These are phyloP conservation scores for Cyclina sinensis DNA, from an alignment of 1,140 invertebrate genomes.

Conservation along the genomic window DNA sequence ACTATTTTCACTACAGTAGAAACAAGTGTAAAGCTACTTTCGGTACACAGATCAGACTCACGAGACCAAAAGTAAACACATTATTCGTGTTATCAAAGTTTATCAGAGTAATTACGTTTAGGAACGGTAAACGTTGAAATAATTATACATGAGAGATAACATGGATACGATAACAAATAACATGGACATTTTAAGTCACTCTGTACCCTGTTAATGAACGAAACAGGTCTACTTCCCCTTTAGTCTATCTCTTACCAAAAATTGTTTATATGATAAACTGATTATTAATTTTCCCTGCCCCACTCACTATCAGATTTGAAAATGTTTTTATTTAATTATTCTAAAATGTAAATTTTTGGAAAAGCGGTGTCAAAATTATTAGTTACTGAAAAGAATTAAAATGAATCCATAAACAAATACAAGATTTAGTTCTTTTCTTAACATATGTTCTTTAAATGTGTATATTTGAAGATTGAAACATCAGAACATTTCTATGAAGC, in stretches of 20 bases:
- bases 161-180: neutral
- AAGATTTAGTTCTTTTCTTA: too few species aligned
- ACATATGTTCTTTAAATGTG: too few species aligned
- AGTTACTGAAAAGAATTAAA: too few species aligned
- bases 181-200: neutral
- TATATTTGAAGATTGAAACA: too few species aligned
- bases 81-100: neutral
- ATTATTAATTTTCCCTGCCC: too few species aligned
- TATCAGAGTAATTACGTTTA: slow-evolving; percentile 9
- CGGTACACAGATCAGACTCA: neutral
- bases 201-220: neutral
- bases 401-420: too few species aligned
- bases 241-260: neutral
- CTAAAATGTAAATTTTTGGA: too few species aligned
- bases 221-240: neutral
- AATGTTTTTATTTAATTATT: neutral
- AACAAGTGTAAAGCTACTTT: neutral
- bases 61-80: neutral
- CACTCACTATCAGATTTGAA: neutral
- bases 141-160: neutral
- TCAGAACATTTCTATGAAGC: too few species aligned
- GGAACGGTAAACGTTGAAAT: neutral
- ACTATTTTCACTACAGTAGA: neutral
- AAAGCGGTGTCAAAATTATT: too few species aligned
- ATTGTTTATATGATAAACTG: too few species aligned